These are phyloP conservation scores for Sesia apiformis DNA, from an alignment of 2,888 invertebrate species.

Conservation along the genomic window DNA sequence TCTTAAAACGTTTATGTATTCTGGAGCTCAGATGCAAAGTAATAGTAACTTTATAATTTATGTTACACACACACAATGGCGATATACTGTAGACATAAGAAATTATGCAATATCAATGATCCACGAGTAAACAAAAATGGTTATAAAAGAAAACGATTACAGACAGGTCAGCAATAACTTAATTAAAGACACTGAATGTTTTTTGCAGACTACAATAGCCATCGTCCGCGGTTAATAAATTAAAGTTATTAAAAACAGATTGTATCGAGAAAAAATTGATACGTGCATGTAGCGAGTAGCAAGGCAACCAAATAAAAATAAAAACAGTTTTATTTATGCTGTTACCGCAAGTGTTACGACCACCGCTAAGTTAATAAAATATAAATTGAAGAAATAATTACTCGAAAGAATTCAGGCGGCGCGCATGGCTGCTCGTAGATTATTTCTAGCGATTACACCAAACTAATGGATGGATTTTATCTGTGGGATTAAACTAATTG, in stretches of 20 bases:
- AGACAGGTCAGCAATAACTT: too few relatives aligned
- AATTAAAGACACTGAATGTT: too few relatives aligned
- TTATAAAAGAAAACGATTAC: too few relatives aligned
- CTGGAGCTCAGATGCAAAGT: too few relatives aligned
- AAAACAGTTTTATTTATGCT: slow-evolving; percentile 10
- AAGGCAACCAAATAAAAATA: slow-evolving; percentile 8
- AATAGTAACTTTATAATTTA: too few relatives aligned
- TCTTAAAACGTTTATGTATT: too few relatives aligned
- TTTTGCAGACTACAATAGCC: too few relatives aligned
- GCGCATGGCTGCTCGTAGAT: slow-evolving; percentile 19
- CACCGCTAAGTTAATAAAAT: slow-evolving; percentile 24
- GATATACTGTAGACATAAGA: too few relatives aligned
- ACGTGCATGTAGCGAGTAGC: slow-evolving; percentile 1
- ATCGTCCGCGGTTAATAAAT: background rate
- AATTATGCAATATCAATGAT: too few relatives aligned
- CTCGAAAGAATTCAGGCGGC: slow-evolving; percentile 17
- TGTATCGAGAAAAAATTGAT: background rate
- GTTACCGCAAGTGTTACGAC: slow-evolving; percentile 8
- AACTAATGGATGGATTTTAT: slow-evolving; percentile 47
- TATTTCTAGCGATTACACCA: slow-evolving; percentile 32
- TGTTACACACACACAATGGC: too few relatives aligned
- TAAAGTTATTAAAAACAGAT: slow-evolving; percentile 6
- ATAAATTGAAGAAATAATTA: slow-evolving; percentile 35
- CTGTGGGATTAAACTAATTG: slow-evolving; percentile 49
- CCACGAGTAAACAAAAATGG: too few relatives aligned